Conservation (phyloP, 2,888 invertebrate genomes). For the Nebria brevicollis region DNA sequence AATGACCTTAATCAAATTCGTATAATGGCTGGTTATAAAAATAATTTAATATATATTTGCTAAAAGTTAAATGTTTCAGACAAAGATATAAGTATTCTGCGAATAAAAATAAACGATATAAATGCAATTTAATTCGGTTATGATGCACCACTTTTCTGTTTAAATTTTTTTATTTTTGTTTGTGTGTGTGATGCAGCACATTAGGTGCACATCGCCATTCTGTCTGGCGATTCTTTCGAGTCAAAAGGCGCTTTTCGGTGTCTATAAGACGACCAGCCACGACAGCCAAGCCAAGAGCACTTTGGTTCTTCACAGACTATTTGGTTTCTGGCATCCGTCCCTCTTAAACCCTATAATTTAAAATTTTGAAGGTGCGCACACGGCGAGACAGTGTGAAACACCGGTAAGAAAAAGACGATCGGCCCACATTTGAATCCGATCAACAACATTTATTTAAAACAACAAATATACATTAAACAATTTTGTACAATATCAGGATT, state of each 20-base stretch:
- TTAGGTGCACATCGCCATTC: neutral
- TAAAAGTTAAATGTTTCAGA: neutral
- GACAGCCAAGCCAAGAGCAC: neutral
- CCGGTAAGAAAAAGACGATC: constrained; percentile 2
- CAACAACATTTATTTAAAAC: neutral
- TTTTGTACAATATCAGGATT: too few relatives aligned
- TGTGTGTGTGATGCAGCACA: neutral
- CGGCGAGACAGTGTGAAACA: constrained; percentile 22
- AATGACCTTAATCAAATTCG: neutral
- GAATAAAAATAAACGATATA: neutral
- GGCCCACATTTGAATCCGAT: constrained; percentile 38
- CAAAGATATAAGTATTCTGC: neutral
- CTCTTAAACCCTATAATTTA: constrained; percentile 42
- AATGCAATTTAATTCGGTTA: neutral
- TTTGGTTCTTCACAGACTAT: constrained; percentile 28
- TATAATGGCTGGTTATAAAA: neutral
- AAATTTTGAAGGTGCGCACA: constrained; percentile 37
- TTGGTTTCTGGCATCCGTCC: constrained; percentile 45
- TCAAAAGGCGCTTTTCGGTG: neutral
- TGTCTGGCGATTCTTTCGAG: neutral
- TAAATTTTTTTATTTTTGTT: neutral
- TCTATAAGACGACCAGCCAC: neutral
- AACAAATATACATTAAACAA: too few relatives aligned
- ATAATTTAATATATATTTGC: constrained; percentile 1
- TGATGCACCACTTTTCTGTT: constrained; percentile 1